Evolutionary conservation across 2,888 invertebrate genomes (phyloP).

Genomic region (Cyaniris semiargus): DNA sequence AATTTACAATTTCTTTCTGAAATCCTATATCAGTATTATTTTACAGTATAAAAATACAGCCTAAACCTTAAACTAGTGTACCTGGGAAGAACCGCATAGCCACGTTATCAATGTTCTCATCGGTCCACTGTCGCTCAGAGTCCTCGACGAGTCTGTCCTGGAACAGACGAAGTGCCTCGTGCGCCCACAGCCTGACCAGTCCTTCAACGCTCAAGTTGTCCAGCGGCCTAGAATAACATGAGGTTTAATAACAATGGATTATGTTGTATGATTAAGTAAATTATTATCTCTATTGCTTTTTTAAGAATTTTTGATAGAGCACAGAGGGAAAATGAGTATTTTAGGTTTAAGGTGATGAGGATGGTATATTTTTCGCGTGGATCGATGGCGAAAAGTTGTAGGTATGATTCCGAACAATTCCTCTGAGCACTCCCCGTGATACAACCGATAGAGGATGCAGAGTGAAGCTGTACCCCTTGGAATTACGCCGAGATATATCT

Average conservation of each 20-base stretch:
- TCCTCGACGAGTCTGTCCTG: slow-evolving; percentile 97
- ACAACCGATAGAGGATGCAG: no score
- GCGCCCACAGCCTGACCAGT: slow-evolving; percentile 98
- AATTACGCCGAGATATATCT: no score
- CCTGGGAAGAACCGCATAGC: slow-evolving; percentile 97
- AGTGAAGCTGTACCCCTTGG: no score
- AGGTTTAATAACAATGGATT: background rate
- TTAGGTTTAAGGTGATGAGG: no score
- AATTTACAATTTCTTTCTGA: no score
- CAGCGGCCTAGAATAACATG: slow-evolving; percentile 83
- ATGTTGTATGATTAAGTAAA: background rate
- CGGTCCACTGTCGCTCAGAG: slow-evolving; percentile 97
- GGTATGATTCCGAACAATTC: no score
- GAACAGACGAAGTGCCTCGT: slow-evolving; percentile 98
- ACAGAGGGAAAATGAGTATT: no score
- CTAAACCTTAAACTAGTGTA: slow-evolving; percentile 41
- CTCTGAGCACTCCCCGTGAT: no score
- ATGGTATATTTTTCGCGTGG: no score
- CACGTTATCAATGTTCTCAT: slow-evolving; percentile 96
- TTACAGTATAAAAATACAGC: no score
- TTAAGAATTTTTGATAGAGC: background rate
- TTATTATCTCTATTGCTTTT: background rate
- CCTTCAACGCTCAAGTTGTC: slow-evolving; percentile 96
- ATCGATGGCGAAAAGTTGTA: no score
- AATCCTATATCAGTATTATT: no score